Evolutionary conservation across 2,888 invertebrate species (phyloP), one percentile per base, ranked within the genome.

Genomic region (Chelonus formosanus): DNA sequence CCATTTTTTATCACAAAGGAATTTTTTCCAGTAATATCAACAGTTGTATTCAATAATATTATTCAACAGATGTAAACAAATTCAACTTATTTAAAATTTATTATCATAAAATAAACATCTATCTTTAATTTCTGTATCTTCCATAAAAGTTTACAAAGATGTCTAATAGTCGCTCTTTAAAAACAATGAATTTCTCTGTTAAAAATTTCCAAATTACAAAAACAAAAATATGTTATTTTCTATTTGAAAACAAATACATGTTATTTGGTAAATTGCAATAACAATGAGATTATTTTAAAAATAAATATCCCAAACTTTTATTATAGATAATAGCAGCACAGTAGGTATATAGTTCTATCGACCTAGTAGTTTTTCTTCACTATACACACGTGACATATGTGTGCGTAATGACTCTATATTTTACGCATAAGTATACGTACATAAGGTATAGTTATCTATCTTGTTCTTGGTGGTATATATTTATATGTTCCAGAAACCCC

Each of bases 401-500:
- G 43, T 55, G 55, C 20, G 10, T 20, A 36, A 47, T 32, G 34
- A 47, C 20, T 20, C 63, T 44, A 44, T 60, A 60, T 60, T 34
- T 36, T 7, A 60, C 32, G 50, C 60, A 43, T 61, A 61, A 55
- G 47, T 31, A 31, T 43, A 43, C 48, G 47, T 35, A 53, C 44
- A 59, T 54, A 53, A 35, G 50, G 52, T 35, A 43, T 32, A 50
- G 50, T 60, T 62, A 62, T 62, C 55, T 65, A 47, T 59, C 48
- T 5, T 10, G 31, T 3, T 6, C 10, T 10, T 31, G 10, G 48
- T 31, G 3, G 31, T 20, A 48, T 48, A n/a, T 45, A 63, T 58
- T 50, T 58, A 48, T 32, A 55, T 59, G 60, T 66, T 63, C 52
- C 8, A 63, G 62, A 67, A 59, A 56, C 34, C 34, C 44, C 55